Base-by-base conservation (phyloP, 2,113 vertebrate genomes). In the Oxyura jamaicensis region DNA sequence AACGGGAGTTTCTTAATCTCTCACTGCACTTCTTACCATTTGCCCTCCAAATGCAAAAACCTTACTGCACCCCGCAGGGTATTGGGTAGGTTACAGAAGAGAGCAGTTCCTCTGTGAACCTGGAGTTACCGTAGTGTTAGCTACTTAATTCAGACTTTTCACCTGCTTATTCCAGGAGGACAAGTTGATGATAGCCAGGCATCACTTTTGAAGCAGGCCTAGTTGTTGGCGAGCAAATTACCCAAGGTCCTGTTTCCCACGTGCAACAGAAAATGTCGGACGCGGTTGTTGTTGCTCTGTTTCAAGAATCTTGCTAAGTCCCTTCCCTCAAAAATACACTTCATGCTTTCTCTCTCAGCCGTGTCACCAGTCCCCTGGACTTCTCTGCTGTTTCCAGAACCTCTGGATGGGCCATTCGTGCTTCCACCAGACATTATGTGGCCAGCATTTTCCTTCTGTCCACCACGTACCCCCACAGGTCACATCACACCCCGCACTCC, bases 401-500 rank as follows among this genome's bases (percentile, higher is more conserved):
- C 31, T 92, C 79, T 67, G 66, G 20, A 20, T 79, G 41, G 35
- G 46, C 65, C 41, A 80, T 59, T 55, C 9, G 3, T 3, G 28
- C 41, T 68, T 68, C 11, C 26, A 69, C 12, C 48, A 73, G 48
- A 42, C 3, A 5, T 44, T 48, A 14, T 5, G 72, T 72, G 52
- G 48, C 13, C 26, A 53, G 39, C 69, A 13, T 50, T 75, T 83
- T 84, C 46, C 33, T 82, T 78, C 56, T 67, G 2, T 26, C 41
- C n/a, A 31, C 14, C 48, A 10, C 44, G 15, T 11, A 59, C 5
- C 26, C 12, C 31, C 29, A 5, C 48, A 58, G 19, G 42, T 82
- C 31, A 48, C 69, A 75, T 23, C 46, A 48, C 1, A 0, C 46
- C 60, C 33, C 1, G 0, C 10, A 4, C 41, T 69, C 35, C 21